Base-by-base conservation (phyloP, 92 coral and sea anemone species). In the Zoanthus gigantus region DNA sequence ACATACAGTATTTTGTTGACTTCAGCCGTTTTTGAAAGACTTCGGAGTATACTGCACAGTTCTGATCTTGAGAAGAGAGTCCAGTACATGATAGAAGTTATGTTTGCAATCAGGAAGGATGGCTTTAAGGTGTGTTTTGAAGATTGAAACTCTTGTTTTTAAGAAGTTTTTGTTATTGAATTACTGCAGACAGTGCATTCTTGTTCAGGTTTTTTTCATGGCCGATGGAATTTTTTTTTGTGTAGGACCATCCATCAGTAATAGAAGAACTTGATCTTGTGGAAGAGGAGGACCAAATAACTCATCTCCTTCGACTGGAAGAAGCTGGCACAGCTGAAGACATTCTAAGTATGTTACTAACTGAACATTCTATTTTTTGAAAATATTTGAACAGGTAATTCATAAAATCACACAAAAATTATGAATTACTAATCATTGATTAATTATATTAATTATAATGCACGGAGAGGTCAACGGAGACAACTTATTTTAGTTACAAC, bases 61-160 rank as follows among this genome's bases (percentile, higher is more conserved):
- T 92, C 95, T 23, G 97, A 97, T 79, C 91, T 97, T 74, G 99
- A 97, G 76, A 96, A 94, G 85, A 86, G 99, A 80, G 99, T 97
- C 31, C 98, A 97, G 88, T 97, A 97, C 86, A 95, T 97, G 99
- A 96, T 97, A 71, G 99, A 97, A 90, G 98, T 97, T 46, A 97
- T 96, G 98, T 96, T 96, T 95, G 99, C 99, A 8, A 81, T 96
- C 45, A 85, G 99, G 77, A 96, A 96, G 66, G 99, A 96, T 88
- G 95, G 95, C 46, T 96, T 96, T 68, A 96, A 96, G 96, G 99
- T 96, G 89, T 56, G 30, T 8, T 10, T 50, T 10, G 37, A 11
- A 17, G 18, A 8, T 14, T 11, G 56, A 11, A 50, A 50, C 56
- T 50, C 2, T 37, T 37, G 2, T 50, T 11, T 11, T 50, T 50